Evolutionary conservation across 2,888 invertebrate species (phyloP).

Genomic region (Drosophila sordidapex): DNA sequence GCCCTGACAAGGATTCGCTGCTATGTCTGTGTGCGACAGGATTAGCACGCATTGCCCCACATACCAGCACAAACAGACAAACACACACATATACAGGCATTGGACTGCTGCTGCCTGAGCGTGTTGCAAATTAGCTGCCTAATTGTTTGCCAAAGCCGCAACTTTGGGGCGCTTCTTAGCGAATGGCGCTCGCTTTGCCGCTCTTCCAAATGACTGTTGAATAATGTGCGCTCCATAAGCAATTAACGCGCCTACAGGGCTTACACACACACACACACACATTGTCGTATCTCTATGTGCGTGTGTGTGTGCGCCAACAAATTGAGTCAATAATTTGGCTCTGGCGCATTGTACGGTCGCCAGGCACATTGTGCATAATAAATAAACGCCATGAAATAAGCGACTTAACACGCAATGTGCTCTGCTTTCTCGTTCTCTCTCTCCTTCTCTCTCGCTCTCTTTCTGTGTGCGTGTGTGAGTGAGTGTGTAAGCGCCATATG

Average conservation of each 20-base stretch:
- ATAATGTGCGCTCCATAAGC: slow-evolving; percentile 79
- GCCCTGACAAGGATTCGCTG: slow-evolving; percentile 47
- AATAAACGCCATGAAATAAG: slow-evolving; percentile 81
- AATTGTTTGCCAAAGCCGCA: slow-evolving; percentile 80
- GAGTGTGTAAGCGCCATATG: slow-evolving; percentile 73
- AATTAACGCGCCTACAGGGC: slow-evolving; percentile 77
- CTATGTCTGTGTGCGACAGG: slow-evolving; percentile 56
- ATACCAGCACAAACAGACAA: slow-evolving; percentile 22
- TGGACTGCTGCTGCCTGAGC: slow-evolving; percentile 39
- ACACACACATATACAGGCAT: slow-evolving; percentile 15
- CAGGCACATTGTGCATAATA: slow-evolving; percentile 80
- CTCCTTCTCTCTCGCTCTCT: slow-evolving; percentile 23
- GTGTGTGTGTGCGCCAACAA: slow-evolving; percentile 52
- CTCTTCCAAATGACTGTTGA: slow-evolving; percentile 74
- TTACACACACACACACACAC: slow-evolving; percentile 45
- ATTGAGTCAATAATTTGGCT: slow-evolving; percentile 77
- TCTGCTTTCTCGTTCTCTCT: no score
- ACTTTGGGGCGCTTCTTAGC: slow-evolving; percentile 64
- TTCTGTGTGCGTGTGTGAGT: slow-evolving; percentile 19
- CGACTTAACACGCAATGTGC: slow-evolving; percentile 78
- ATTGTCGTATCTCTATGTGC: slow-evolving; percentile 16
- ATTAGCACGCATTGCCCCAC: slow-evolving; percentile 58
- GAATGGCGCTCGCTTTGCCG: slow-evolving; percentile 43
- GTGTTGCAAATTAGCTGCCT: slow-evolving; percentile 76
- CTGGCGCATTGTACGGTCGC: slow-evolving; percentile 44